These are phyloP conservation scores for Heliopora coerulea DNA, from an alignment of 92 coral and sea anemone genomes.

Conservation along the genomic window DNA sequence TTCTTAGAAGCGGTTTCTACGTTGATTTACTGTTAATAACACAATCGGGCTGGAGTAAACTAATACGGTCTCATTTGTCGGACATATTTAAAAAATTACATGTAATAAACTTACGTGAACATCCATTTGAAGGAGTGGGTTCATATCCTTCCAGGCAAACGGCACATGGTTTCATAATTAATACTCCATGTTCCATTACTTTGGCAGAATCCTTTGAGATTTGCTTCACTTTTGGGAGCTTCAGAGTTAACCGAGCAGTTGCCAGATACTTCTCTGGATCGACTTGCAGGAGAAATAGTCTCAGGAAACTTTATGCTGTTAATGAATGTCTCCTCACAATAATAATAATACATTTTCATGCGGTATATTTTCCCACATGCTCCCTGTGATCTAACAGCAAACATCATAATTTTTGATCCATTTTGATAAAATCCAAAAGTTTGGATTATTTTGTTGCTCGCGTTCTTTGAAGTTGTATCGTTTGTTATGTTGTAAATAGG, in stretches of 20 bases:
- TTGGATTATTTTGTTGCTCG: not conserved
- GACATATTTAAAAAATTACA: too few relatives aligned
- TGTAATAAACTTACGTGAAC: conserved; percentile 45
- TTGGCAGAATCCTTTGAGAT: conserved; percentile 52
- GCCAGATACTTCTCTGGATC: conserved; percentile 48
- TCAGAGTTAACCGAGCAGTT: conserved; percentile 51
- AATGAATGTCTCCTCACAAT: conserved; percentile 54
- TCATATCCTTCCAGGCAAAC: conserved; percentile 75
- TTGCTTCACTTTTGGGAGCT: not conserved
- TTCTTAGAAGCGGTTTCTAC: too few relatives aligned
- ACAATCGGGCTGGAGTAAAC: not conserved
- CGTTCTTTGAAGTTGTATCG: not conserved
- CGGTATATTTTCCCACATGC: conserved; percentile 54
- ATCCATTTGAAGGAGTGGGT: not conserved
- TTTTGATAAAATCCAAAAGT: conserved; percentile 18
- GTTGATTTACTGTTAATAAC: too few relatives aligned
- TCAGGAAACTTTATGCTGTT: conserved; percentile 55
- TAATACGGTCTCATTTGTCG: not conserved
- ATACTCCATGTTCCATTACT: conserved; percentile 75
- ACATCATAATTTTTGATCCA: not conserved
- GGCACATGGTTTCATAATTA: conserved; percentile 47
- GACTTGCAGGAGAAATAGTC: conserved; percentile 57
- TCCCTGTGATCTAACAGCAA: conserved; percentile 42
- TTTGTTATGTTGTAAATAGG: conserved; percentile 9
- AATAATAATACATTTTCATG: conserved; percentile 54